Base-by-base conservation (phyloP, 1,140 invertebrate genomes). In the Episyrphus balteatus region DNA sequence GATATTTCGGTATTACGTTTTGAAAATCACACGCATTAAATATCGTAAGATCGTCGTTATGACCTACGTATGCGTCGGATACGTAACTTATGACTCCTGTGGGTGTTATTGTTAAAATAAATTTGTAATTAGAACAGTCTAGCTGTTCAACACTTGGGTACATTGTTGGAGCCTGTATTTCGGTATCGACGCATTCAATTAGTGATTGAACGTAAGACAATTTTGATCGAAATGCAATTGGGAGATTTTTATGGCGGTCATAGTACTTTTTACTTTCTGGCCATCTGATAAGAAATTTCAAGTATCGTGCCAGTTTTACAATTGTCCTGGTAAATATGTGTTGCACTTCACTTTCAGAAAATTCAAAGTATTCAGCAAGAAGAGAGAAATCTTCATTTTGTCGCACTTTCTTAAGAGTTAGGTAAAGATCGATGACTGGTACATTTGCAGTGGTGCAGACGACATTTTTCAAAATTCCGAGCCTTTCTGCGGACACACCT, bases 101-200 rank as follows among this genome's bases (percentile, higher is more conserved):
- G 7, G 59, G 56, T 41, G 60, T 62, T 36, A 59, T 56, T 44
- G 58, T 61, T 3, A 64, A 43, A 17, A 66, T 66, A 19, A 62
- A 66, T 43, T 66, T 66, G 40, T 64, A 66, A 36, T 51, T 62
- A 42, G 19, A 37, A 46, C 59, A 64, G 32, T 56, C 54, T 26
- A 61, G 51, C 26, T 55, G 47, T 0, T 59, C 34, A 26, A 46
- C 46, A 12, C 50, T 51, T 32, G 33, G 34, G 10, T 49, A 33
- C 30, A 62, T 50, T 15, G 14, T n/a, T 17, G 21, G 21, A 3
- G 21, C 8, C 6, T 17, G 42, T 14, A 43, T 32, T 30, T 66
- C 61, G 40, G 63, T 66, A 44, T 66, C 63, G 2, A 66, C 63
- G 37, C 61, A 66, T 37, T 66, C 63, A 36, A 66, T 66, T 30